Evolutionary conservation across 2,888 invertebrate species (phyloP).

Genomic region (Ctena decussata): DNA sequence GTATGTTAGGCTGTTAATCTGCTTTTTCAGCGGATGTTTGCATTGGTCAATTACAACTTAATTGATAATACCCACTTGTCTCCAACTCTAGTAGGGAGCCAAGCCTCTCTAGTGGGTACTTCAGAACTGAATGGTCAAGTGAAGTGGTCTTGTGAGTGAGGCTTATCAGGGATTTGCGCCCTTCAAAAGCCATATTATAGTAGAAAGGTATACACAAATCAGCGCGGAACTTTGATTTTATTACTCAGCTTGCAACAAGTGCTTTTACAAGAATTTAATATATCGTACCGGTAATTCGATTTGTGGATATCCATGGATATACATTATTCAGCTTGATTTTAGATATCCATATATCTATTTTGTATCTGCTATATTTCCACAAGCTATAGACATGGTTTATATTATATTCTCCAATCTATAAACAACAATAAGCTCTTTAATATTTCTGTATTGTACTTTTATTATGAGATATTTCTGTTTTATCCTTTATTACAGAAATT

Average conservation of each 20-base stretch:
- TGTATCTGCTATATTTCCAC: too few relatives aligned
- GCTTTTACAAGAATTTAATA: too few relatives aligned
- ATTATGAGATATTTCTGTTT: neutral
- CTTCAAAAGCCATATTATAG: neutral
- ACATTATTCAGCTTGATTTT: too few relatives aligned
- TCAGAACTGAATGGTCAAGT: neutral
- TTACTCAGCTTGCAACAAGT: too few relatives aligned
- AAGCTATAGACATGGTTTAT: too few relatives aligned
- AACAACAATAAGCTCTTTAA: too few relatives aligned
- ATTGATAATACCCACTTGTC: neutral
- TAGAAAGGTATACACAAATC: neutral
- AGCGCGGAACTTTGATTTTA: too few relatives aligned
- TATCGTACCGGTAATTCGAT: too few relatives aligned
- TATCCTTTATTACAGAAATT: neutral
- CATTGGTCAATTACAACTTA: neutral
- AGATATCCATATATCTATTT: too few relatives aligned
- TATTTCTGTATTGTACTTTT: too few relatives aligned
- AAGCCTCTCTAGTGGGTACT: neutral
- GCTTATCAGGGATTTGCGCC: neutral
- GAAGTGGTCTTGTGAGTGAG: neutral
- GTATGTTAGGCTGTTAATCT: neutral
- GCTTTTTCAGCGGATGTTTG: conserved; percentile 10
- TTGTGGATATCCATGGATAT: too few relatives aligned
- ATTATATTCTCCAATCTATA: too few relatives aligned
- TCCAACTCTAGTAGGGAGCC: neutral